A percentile compares a stretch with the other conserved stretches of the same genome.
Evolutionary conservation across 2,888 invertebrate genomes (phyloP).

Genomic region (Eilema griseolum): DNA sequence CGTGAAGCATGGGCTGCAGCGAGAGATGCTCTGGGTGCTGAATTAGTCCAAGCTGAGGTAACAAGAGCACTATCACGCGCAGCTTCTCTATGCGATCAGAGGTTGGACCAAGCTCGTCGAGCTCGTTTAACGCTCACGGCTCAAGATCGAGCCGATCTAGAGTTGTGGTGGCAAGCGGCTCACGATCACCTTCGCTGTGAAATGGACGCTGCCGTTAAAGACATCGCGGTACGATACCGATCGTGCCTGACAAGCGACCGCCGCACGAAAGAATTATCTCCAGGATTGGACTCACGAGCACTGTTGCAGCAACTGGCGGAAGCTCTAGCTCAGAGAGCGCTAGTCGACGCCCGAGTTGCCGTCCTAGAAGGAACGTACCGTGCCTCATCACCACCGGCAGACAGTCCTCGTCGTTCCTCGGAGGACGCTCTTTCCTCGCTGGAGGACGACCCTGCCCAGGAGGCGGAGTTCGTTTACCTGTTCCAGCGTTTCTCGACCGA

Average conservation of each 20-base stretch:
- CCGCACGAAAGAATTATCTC: conserved; percentile 71
- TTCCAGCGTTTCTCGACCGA: conserved; percentile 89
- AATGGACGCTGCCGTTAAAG: conserved; percentile 90
- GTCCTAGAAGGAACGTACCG: conserved; percentile 88
- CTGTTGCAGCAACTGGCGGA: conserved; percentile 62
- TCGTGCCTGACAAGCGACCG: conserved; percentile 83
- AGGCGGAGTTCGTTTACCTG: conserved; percentile 90
- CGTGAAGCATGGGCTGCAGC: conserved; percentile 92
- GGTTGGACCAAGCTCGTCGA: conserved; percentile 84
- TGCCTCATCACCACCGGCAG: conserved; percentile 59
- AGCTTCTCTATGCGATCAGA: conserved; percentile 89
- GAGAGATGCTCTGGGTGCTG: conserved; percentile 91
- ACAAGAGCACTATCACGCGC: conserved; percentile 91
- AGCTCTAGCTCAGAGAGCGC: conserved; percentile 67
- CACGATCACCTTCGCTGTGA: conserved; percentile 90
- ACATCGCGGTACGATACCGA: conserved; percentile 90
- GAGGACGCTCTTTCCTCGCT: conserved; percentile 79
- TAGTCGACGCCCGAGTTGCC: conserved; percentile 92
- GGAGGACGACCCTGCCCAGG: conserved; percentile 87
- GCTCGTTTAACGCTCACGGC: conserved; percentile 89
- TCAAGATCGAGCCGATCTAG: conserved; percentile 90
- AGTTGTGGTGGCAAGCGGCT: conserved; percentile 92
- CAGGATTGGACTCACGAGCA: conserved; percentile 63
- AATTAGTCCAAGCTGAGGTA: conserved; percentile 92
- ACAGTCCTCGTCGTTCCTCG: conserved; percentile 58